Evolutionary conservation across 1,140 invertebrate genomes (phyloP).

Genomic region (Aricia agestis): DNA sequence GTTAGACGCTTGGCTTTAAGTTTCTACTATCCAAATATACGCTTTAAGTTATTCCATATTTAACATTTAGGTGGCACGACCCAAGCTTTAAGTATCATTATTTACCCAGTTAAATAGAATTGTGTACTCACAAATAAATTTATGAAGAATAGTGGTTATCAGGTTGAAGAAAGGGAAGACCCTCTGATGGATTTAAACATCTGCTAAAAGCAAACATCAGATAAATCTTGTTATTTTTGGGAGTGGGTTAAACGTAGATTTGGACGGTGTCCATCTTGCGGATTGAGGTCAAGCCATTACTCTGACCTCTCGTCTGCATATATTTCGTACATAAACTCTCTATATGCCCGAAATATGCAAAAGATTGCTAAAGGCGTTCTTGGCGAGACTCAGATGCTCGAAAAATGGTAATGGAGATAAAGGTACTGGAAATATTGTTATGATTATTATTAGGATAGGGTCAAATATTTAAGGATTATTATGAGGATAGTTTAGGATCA

Average conservation of each 20-base stretch:
- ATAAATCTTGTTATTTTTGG: not conserved
- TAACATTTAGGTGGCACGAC: not conserved
- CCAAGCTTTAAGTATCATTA: not conserved
- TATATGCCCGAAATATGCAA: slow-evolving; percentile 6
- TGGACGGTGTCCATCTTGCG: not conserved
- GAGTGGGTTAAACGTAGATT: not conserved
- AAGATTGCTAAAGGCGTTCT: not conserved
- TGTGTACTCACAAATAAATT: not conserved
- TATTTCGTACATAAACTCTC: not conserved
- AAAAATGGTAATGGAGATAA: not conserved
- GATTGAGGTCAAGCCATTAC: slow-evolving; percentile 3
- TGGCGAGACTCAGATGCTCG: not conserved
- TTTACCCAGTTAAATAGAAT: not conserved
- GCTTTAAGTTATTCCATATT: not conserved
- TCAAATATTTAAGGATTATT: no score
- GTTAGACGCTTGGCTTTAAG: slow-evolving; percentile 2
- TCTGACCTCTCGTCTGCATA: slow-evolving; percentile 1
- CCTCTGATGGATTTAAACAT: not conserved
- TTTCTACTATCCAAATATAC: not conserved
- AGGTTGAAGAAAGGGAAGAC: no score
- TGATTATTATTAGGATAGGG: not conserved
- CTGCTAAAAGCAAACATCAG: not conserved
- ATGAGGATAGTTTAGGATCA: not conserved
- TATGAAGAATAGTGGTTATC: no score
- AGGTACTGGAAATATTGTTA: not conserved